These are phyloP conservation scores for Parascotia fuliginaria DNA, from an alignment of 2,888 invertebrate genomes.

Conservation along the genomic window DNA sequence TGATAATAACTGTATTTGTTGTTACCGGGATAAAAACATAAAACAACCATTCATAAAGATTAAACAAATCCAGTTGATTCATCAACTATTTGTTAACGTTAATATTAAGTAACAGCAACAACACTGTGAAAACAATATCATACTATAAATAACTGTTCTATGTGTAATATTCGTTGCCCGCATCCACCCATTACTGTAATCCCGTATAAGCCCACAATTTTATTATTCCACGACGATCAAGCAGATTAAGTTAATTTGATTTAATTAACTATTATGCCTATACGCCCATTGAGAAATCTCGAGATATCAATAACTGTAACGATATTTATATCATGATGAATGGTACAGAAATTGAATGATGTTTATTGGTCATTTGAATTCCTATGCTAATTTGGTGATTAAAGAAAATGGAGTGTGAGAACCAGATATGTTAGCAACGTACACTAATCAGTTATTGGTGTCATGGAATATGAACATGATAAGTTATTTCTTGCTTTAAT, in stretches of 20 bases:
- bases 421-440: conserved; percentile 8
- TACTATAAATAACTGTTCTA: conserved; percentile 49
- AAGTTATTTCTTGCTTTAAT: neutral
- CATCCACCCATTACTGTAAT: conserved; percentile 57
- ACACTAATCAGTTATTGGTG: neutral
- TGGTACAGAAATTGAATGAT: conserved; percentile 27
- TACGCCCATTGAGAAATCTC: conserved; percentile 40
- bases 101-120: conserved; percentile 12
- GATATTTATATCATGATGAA: conserved; percentile 30
- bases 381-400: conserved; percentile 23
- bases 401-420: conserved; percentile 30
- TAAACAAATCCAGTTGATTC: conserved; percentile 6
- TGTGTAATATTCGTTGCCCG: conserved; percentile 55
- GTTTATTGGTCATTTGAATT: conserved; percentile 21
- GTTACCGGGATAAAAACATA: conserved; percentile 2
- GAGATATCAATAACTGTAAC: conserved; percentile 14
- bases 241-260: conserved; percentile 69
- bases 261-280: conserved; percentile 49
- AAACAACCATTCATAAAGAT: neutral
- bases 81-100: neutral
- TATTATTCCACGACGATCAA: conserved; percentile 63
- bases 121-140: conserved; percentile 38
- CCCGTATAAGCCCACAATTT: conserved; percentile 59
- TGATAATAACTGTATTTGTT: neutral
- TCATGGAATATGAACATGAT: conserved; percentile 1